phyloP scores from a whole-genome alignment of 2,113 vertebrate species.

The Brachionichthys hirsutus region DNA sequence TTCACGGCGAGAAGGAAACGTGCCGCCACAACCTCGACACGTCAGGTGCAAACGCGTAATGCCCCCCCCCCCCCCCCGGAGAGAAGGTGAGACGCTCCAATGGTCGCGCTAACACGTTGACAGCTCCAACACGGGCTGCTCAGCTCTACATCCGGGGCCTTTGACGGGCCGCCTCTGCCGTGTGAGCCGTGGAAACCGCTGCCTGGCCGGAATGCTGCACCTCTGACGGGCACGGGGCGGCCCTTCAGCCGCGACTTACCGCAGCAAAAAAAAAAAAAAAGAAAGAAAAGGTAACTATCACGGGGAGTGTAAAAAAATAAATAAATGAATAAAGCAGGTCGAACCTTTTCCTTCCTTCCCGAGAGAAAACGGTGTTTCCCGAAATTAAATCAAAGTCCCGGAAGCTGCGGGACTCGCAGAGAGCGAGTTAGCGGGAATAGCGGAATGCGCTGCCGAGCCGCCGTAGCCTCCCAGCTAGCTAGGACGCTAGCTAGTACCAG shows the following conservation, averaged over 20 bases:
- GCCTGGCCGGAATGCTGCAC: conserved; percentile 63
- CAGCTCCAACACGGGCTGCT: conserved; percentile 18
- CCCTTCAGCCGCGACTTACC: conserved; percentile 42
- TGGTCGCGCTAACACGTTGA: not conserved
- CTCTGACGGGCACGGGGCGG: conserved; percentile 58
- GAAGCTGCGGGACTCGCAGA: not conserved
- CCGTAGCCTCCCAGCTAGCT: conserved; percentile 54
- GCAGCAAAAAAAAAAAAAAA: conserved; percentile 16
- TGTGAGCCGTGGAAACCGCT: conserved; percentile 59
- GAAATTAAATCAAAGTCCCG: not conserved
- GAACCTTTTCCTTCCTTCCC: not conserved
- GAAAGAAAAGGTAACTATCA: too few species aligned
- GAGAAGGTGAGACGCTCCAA: not conserved
- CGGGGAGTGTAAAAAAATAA: too few species aligned
- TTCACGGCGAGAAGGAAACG: conserved; percentile 6
- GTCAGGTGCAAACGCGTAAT: not conserved
- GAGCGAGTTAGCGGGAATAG: too few species aligned
- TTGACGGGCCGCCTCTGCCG: conserved; percentile 22
- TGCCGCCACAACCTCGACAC: not conserved
- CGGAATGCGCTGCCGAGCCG: conserved; percentile 18
- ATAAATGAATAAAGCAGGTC: not conserved
- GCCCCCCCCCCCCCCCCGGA: too few species aligned
- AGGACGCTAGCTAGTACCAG: conserved; percentile 26
- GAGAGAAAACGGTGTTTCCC: not conserved
- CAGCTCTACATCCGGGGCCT: conserved; percentile 56